Evolutionary conservation across 2,888 invertebrate genomes (phyloP), one percentile per base, ranked within the genome.

Genomic region (Magallana nippona): DNA sequence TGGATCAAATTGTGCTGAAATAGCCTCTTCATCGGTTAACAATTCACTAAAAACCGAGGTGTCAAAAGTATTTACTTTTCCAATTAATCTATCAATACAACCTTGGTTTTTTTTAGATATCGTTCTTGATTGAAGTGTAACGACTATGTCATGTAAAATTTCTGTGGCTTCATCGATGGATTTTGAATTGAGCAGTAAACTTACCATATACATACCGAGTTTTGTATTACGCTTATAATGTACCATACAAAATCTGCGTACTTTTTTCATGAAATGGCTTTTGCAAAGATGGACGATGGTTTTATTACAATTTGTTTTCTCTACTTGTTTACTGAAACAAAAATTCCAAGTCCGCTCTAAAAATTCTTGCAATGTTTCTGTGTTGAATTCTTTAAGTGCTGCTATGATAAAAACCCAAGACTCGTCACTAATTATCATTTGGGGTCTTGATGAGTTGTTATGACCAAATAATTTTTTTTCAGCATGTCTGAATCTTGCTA

Each of bases 401-500:
- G 27, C 58, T 13, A 22, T n/a, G 32, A 80, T 55, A 22, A 58
- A 80, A n/a, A 80, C 80, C 57, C 22, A 58, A 27, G 60, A 80
- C 22, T 32, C 27, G 27, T 58, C 60, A 15, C 57, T 27, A 22
- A 57, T 58, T 13, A 58, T 80, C 15, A 57, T 17, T 57, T 17
- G 10, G 0, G 58, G 80, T 17, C 17, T 5, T 22, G 22, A 55
- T 17, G 15, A 22, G 8, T 82, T 81, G n/a, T 15, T 32, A 63
- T 81, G 62, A 44, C 63, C 81, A 62, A 44, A 55, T n/a, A 62
- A n/a, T 62, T 44, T 56, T 22, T 22, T 60, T 56, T 55, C 27
- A 13, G 63, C 19, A 63, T 63, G 71, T 55, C 82, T 63, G 27
- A 82, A 82, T 27, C 71, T 82, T 11, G 55, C 17, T 71, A 82